Base-by-base conservation (phyloP, 2,888 invertebrate species). In the Barypeithes pellucidus region DNA sequence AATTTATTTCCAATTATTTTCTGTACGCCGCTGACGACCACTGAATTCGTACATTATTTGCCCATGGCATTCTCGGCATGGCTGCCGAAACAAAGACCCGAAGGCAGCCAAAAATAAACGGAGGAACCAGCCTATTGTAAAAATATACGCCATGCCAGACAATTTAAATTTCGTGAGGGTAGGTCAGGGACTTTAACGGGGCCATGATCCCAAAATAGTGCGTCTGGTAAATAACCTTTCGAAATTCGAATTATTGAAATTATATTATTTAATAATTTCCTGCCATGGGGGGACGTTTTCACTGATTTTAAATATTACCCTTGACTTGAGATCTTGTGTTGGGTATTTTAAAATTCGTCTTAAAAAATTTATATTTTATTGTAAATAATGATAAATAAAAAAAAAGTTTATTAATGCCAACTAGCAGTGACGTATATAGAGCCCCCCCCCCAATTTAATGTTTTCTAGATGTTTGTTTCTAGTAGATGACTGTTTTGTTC, bases 131-230 rank as follows among this genome's bases (percentile, higher is more conserved):
- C 50, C 61, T 52, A 60, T 65, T 70, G 62, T 62, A 70, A 74
- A 74, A 74, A 69, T 73, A 72, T 43, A 65, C 67, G 45, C 9
- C 60, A 43, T 2, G 14, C 39, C 67, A 66, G 60, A 60, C 68
- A 73, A 73, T 69, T 57, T n/a, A 61, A 62, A 57, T 67, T 62
- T 36, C 60, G 61, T 74, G 74, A 70, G 74, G 74, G 70, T 70
- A 74, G 74, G 74, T 74, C 74, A 74, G 66, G 74, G 74, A 61
- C 74, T 66, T 60, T 47, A 73, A 67, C 70, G 74, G 74, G 74
- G 74, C 74, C 74, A 74, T 24, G 66, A 67, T 66, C 70, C 72
- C 67, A 67, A 72, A 72, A 67, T 72, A 67, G 54, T 67, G 57
- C 57, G 62, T 61, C 67, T 67, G 72, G 63, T 67, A 62, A 62